Base-by-base conservation (phyloP, 2,888 invertebrate genomes). In the Conistra vaccinii region DNA sequence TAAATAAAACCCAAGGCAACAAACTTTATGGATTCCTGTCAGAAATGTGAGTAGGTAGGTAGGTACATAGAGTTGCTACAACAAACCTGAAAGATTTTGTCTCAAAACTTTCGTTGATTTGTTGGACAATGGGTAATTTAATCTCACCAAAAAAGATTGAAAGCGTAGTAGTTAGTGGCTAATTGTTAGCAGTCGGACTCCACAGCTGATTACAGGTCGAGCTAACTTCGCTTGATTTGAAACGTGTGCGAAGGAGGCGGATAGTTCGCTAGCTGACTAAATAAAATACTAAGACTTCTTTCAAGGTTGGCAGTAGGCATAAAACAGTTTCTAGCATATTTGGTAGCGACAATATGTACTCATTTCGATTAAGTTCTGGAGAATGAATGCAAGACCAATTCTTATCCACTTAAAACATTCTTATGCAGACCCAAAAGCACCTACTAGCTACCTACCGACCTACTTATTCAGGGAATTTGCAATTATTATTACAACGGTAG, bases 171-270 rank as follows among this genome's bases (percentile, higher is more conserved):
- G 45, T 77, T 63, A 35, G 67, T 7, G 57, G 57, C 51, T 35
- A 63, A 35, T 57, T 57, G 45, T 76, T 58, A 58, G 62, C 53
- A 68, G 63, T 63, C 45, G n/a, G 51, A 39, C 53, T 63, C 48
- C 1, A 72, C 32, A 23, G 69, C 78, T 77, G 68, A 79, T 79
- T 58, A 79, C 39, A 68, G 39, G 39, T 69, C 23, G 35, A 58
- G 53, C 78, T 53, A 77, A 51, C 45, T 83, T 58, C 32, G 62
- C 29, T 63, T 68, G 32, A 77, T 82, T 77, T 63, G 62, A 68
- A 77, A 68, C 57, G 83, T 79, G 78, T 62, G 17, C 55, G 20
- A 57, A 63, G 60, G 39, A 48, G 48, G 48, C 6, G 48, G 48
- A 6, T 20, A 20, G 48, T 48, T 76, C 9, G 12, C 26, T 4